These are phyloP conservation scores for Delphinapterus leucas DNA, from an alignment of 2,113 vertebrate genomes.

Conservation along the genomic window DNA sequence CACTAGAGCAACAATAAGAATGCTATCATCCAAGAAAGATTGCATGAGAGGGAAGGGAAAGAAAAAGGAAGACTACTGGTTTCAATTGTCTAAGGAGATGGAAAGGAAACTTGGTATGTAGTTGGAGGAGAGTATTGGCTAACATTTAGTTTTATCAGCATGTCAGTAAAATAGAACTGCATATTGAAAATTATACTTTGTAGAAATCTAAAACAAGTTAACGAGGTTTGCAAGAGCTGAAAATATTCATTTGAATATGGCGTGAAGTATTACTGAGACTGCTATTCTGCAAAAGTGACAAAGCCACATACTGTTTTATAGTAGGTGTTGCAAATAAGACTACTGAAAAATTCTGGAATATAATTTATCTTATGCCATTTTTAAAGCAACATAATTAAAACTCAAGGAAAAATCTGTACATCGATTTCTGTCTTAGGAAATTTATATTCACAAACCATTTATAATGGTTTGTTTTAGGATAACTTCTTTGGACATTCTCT, in stretches of 20 bases:
- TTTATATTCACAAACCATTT: background rate
- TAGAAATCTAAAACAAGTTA: background rate
- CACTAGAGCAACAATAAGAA: background rate
- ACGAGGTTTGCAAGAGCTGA: background rate
- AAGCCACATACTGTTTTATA: background rate
- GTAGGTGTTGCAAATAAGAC: background rate
- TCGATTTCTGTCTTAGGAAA: background rate
- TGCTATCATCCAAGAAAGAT: background rate
- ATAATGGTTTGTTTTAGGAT: background rate
- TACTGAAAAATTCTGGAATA: background rate
- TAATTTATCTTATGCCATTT: background rate
- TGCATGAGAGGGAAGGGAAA: background rate
- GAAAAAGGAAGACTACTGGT: background rate
- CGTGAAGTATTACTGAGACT: background rate
- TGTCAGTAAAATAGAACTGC: background rate
- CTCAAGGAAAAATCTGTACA: background rate
- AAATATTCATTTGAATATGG: background rate
- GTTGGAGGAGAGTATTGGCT: background rate
- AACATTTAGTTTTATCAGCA: background rate
- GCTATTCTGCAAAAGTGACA: background rate
- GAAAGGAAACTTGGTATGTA: background rate
- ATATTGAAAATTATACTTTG: background rate
- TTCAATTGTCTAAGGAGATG: background rate
- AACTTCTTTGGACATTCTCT: background rate
- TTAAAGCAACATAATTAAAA: slow-evolving; percentile 13